Percentiles rank a stretch among this genome's conserved stretches.
These are phyloP conservation scores for Eulemur albifrons DNA, from an alignment of 2,797 vertebrate species.

Conservation along the genomic window DNA sequence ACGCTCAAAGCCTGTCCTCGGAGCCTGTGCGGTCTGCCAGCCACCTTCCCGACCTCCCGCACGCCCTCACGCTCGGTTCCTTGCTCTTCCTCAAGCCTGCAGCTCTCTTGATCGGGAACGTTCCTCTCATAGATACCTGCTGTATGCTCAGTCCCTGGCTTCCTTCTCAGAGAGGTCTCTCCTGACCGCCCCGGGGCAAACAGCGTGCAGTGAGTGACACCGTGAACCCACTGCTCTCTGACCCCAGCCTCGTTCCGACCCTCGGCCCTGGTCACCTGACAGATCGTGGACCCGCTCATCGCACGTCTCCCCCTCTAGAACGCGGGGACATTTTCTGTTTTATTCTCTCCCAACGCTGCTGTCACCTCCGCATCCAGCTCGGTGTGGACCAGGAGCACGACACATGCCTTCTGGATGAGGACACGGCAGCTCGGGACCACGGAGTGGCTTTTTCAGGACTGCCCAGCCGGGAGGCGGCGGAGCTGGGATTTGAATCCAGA, in stretches of 20 bases:
- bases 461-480: neutral
- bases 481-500: neutral
- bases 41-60: neutral
- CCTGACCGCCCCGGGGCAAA: rapidly evolving
- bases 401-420: rapidly evolving
- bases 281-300: rapidly evolving
- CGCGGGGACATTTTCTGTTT: rapidly evolving
- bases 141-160: rapidly evolving
- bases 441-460: neutral
- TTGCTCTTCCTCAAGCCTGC: neutral
- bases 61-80: neutral
- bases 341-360: rapidly evolving
- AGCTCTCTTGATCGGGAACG: rapidly evolving
- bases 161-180: neutral
- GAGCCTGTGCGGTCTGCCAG: too few relatives aligned
- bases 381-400: neutral
- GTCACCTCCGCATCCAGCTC: neutral
- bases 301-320: neutral
- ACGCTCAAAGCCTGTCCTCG: too few relatives aligned
- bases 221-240: rapidly evolving
- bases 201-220: rapidly evolving
- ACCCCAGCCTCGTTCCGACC: neutral
- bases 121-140: neutral
- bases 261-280: rapidly evolving
- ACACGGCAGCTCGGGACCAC: rapidly evolving